Evolutionary conservation across 2,888 invertebrate species (phyloP), one percentile per base, ranked within the genome.

Genomic region (Desoria tigrina): DNA sequence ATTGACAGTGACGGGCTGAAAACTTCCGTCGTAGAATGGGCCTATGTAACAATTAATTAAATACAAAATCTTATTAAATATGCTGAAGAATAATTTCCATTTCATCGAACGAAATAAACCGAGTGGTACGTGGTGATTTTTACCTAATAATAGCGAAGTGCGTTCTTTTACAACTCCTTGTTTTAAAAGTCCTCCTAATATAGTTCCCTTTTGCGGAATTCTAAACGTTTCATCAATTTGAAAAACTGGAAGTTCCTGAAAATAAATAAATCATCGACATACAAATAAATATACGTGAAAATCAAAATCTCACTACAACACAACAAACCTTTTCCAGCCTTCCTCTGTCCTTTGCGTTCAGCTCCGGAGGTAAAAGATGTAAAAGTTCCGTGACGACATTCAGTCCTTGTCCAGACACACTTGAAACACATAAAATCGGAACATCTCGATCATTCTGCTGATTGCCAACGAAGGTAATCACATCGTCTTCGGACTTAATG

Each of bases 141-240:
- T 67, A 77, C 85, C 86, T 7, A 84, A 71, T 68, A 82, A 73
- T 50, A 85, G 78, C 6, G 78, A 76, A 61, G 84, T 83, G 21
- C 92, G 92, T 79, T 96, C 94, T 27, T 86, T 86, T 42, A 98
- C 86, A 24, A 89, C 86, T 0, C 98, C 98, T 78, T 90, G 88
- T 0, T 88, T 87, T 51, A 95, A 80, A 9, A 94, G 81, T 0
- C 94, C 94, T 1, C 93, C 94, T 0, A 94, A 86, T 27, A 94
- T 90, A 9, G 90, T 89, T 0, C 90, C 90, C 0, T 89, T 85
- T 74, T 90, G 90, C 0, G 89, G 89, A 18, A 92, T 90, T 78
- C 89, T 87, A 74, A 94, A 93, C 14, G 91, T 92, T 82, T 96
- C 96, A 79, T 98, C 97, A 50, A 98, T 90, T 84, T 96, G 92